Conservation (phyloP, 2,113 vertebrate genomes). For the Pipa parva region DNA sequence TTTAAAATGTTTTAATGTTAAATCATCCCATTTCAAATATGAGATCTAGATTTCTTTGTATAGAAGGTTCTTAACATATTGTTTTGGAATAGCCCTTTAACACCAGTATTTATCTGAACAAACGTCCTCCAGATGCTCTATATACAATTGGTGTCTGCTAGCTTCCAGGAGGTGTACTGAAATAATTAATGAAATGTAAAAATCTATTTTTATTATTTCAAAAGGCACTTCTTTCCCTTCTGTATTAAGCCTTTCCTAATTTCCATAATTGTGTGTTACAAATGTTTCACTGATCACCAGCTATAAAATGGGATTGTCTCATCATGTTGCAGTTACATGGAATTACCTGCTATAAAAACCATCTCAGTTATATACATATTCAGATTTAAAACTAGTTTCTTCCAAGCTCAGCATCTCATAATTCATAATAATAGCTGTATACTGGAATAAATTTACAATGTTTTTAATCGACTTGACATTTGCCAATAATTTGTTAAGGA, state of each 20-base stretch:
- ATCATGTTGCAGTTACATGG: background rate
- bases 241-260: background rate
- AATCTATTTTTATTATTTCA: slow-evolving; percentile 10
- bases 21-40: no score
- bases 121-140: background rate
- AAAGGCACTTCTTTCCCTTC: background rate
- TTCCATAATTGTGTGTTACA: background rate
- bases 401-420: background rate
- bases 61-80: background rate
- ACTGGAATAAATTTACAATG: background rate
- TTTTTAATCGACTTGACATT: background rate
- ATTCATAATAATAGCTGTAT: background rate
- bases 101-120: background rate
- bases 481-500: background rate
- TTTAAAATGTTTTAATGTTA: no score
- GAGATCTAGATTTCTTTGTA: no score
- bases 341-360: slow-evolving; percentile 18
- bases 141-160: background rate
- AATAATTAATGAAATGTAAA: slow-evolving; percentile 21
- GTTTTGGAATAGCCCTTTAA: background rate
- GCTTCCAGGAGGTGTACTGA: background rate
- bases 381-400: background rate
- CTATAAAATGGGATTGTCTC: slow-evolving; percentile 17
- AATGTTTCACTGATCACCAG: slow-evolving; percentile 15
- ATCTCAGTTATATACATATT: background rate